Conservation (phyloP, 2,797 vertebrate species). For the Bothrops alternatus region DNA sequence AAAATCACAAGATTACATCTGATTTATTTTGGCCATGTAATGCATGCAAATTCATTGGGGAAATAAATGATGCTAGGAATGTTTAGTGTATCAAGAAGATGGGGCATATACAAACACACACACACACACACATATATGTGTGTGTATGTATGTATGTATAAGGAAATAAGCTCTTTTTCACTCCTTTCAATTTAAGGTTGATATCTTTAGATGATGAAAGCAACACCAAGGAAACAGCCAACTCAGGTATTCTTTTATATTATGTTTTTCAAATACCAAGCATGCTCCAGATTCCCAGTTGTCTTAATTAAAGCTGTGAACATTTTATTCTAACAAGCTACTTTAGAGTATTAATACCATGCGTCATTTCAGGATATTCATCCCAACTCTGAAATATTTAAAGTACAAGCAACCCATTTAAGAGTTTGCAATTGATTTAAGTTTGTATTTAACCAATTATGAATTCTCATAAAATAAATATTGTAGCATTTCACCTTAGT, state of each 20-base stretch:
- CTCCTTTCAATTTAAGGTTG: constrained; percentile 76
- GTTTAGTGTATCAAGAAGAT: neutral
- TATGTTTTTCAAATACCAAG: neutral
- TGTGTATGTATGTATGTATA: no score
- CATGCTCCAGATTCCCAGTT: neutral
- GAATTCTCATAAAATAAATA: neutral
- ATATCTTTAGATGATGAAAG: constrained; percentile 82
- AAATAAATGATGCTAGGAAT: neutral
- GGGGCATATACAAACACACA: no score
- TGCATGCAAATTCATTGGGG: neutral
- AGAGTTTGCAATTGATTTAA: neutral
- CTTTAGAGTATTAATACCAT: neutral
- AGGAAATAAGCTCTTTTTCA: constrained; percentile 10
- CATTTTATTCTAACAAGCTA: constrained; percentile 23
- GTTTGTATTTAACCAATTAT: neutral
- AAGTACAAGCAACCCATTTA: neutral
- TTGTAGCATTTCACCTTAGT: neutral
- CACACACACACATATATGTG: no score
- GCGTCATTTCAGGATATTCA: neutral
- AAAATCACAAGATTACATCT: neutral
- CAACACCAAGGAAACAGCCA: constrained; percentile 64
- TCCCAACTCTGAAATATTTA: neutral
- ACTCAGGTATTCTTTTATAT: constrained; percentile 75
- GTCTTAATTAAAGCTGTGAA: constrained; percentile 11
- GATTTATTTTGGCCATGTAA: neutral